Percentiles rank a stretch among this genome's conserved stretches.
phyloP scores from a whole-genome alignment of 2,113 vertebrate genomes.

The Corydoras sp. region DNA sequence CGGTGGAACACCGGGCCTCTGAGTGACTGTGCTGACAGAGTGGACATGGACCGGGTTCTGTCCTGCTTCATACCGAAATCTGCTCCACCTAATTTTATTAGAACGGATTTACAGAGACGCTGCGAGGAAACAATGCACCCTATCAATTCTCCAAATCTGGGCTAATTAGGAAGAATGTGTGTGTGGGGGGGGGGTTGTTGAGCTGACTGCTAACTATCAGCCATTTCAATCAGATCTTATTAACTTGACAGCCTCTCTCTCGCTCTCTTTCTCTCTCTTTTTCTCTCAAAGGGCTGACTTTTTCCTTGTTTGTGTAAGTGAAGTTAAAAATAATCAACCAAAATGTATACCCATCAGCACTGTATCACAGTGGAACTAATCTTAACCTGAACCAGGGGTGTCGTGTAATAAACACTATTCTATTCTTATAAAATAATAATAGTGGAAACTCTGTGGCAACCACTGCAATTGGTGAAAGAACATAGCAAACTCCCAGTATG shows the following conservation, averaged over 20 bases:
- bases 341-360: constrained; percentile 50
- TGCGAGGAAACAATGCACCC: constrained; percentile 83
- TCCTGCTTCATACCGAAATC: constrained; percentile 90
- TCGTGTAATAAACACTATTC: no score
- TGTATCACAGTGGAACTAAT: constrained; percentile 18
- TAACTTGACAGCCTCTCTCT: constrained; percentile 70
- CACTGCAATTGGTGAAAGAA: no score
- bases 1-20: constrained; percentile 76
- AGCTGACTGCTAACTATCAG: constrained; percentile 66
- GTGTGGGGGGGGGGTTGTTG: constrained; percentile 14
- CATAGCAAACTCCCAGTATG: no score
- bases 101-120: constrained; percentile 78
- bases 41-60: constrained; percentile 95
- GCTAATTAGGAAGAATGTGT: constrained; percentile 66
- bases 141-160: constrained; percentile 79
- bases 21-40: constrained; percentile 81
- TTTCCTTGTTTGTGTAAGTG: constrained; percentile 19
- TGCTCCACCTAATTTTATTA: constrained; percentile 94
- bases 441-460: no score
- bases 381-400: constrained; percentile 27
- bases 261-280: constrained; percentile 59
- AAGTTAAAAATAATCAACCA: background rate
- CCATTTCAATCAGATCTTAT: constrained; percentile 79
- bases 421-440: no score
- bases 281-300: constrained; percentile 51